phyloP scores from a whole-genome alignment of 2,888 invertebrate species.

The Ceratothoa steindachneri region DNA sequence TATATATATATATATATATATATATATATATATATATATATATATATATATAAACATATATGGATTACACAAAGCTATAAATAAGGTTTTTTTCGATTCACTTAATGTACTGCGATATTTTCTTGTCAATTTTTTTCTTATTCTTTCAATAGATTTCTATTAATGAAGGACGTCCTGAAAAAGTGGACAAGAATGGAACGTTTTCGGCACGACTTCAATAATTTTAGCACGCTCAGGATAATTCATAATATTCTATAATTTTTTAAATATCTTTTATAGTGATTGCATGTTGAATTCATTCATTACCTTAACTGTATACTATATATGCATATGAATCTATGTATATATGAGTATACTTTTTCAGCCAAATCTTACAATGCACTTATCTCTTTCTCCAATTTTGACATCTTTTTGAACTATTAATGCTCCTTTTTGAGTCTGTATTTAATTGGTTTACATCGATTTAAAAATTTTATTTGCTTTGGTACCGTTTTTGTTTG shows the following conservation, averaged over 20 bases:
- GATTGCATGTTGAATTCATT: background rate
- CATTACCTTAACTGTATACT: background rate
- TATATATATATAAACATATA: too few species aligned
- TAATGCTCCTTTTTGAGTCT: too few species aligned
- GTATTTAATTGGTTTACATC: too few species aligned
- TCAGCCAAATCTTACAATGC: too few species aligned
- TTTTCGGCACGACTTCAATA: background rate
- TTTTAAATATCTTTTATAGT: background rate
- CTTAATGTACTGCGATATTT: background rate
- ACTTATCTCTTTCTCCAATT: too few species aligned
- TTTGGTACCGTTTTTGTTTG: too few species aligned
- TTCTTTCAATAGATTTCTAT: background rate
- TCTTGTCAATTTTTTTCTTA: background rate
- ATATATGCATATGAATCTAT: slow-evolving; percentile 5
- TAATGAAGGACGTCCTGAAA: background rate
- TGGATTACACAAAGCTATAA: background rate
- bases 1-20: background rate
- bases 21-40: background rate
- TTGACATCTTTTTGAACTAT: too few species aligned
- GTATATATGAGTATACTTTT: background rate
- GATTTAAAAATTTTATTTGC: too few species aligned
- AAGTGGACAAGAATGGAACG: background rate
- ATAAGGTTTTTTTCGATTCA: background rate
- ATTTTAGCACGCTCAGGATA: background rate
- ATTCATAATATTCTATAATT: background rate